Percentiles rank a stretch among this genome's conserved stretches.
These are phyloP conservation scores for Microctonus hyperodae DNA, from an alignment of 2,888 invertebrate species.

Conservation along the genomic window DNA sequence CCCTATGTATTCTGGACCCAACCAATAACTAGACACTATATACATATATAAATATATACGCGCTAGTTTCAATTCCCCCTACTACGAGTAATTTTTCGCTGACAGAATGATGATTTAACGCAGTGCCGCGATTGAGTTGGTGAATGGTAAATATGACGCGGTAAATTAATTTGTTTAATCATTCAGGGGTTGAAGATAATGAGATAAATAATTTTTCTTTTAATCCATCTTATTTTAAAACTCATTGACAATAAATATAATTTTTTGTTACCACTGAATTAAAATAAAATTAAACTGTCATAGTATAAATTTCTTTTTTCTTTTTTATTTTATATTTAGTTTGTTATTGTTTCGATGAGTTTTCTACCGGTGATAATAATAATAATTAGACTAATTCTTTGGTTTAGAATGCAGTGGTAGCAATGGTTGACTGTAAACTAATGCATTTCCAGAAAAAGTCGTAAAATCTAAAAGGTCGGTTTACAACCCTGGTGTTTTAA, in stretches of 20 bases:
- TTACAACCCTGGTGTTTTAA: conserved; percentile 49
- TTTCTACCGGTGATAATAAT: background rate
- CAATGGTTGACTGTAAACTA: too few species aligned
- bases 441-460: conserved; percentile 52
- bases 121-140: conserved; percentile 44
- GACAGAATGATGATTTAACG: conserved; percentile 51
- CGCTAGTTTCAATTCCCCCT: conserved; percentile 14
- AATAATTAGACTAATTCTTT: background rate
- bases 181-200: background rate
- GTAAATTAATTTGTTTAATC: conserved; percentile 39
- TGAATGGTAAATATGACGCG: conserved; percentile 47
- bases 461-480: conserved; percentile 58
- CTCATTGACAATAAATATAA: background rate
- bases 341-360: background rate
- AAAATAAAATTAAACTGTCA: background rate
- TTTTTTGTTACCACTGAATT: background rate
- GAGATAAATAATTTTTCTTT: background rate
- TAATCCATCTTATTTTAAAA: background rate
- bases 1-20: conserved; percentile 4
- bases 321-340: background rate
- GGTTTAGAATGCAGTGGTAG: conserved; percentile 32
- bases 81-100: conserved; percentile 47
- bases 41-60: conserved; percentile 17
- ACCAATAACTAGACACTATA: background rate
- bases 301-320: background rate